Percentiles rank a stretch among this genome's conserved stretches.
phyloP scores from a whole-genome alignment of 2,888 invertebrate species.

The Drosophila paracracens region DNA sequence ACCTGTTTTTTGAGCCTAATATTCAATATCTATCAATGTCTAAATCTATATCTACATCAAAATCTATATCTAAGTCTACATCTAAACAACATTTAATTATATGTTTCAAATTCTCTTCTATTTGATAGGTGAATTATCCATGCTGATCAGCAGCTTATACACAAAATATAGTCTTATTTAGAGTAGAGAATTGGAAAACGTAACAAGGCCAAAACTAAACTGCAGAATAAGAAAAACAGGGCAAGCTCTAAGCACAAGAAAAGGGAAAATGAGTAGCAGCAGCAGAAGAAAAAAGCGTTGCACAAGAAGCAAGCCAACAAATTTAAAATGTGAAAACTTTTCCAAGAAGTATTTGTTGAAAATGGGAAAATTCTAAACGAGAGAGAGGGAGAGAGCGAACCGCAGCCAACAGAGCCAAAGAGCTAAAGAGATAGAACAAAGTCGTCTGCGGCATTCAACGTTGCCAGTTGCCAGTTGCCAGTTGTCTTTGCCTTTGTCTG shows the following conservation, averaged over 20 bases:
- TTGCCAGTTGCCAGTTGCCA: not conserved
- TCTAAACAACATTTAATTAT: not conserved
- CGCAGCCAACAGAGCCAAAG: conserved; percentile 59
- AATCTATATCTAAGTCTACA: not conserved
- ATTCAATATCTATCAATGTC: not conserved
- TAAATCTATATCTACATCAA: not conserved
- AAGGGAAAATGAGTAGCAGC: conserved; percentile 4
- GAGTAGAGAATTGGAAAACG: not conserved
- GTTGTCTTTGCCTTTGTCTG: conserved; percentile 39
- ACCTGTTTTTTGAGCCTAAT: not conserved
- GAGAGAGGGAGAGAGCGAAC: conserved; percentile 50
- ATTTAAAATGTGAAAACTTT: conserved; percentile 77
- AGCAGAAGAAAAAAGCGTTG: conserved; percentile 39
- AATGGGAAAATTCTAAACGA: conserved; percentile 27
- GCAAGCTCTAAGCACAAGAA: conserved; percentile 9
- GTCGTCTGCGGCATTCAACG: conserved; percentile 57
- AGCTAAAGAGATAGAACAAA: conserved; percentile 57
- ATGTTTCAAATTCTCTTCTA: not conserved
- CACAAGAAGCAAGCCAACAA: conserved; percentile 57
- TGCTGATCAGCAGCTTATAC: not conserved
- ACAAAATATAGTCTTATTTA: not conserved
- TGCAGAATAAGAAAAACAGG: conserved; percentile 24
- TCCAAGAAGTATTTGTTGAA: conserved; percentile 33
- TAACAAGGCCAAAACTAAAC: not conserved
- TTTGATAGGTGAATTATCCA: not conserved